phyloP scores from a whole-genome alignment of 2,888 invertebrate species.

The Agapostemon virescens region DNA sequence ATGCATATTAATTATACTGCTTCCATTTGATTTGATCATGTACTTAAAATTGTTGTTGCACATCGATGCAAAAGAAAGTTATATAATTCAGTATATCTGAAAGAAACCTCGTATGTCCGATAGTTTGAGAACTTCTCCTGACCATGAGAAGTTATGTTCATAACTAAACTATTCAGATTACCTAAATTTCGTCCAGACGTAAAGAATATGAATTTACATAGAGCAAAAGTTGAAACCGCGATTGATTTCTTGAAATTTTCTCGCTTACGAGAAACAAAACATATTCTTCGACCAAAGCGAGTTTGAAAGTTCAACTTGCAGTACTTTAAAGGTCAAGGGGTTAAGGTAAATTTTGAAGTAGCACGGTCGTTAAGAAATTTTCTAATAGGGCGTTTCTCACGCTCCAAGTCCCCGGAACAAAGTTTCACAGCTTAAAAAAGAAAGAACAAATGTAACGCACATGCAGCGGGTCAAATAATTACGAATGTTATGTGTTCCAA shows the following conservation, averaged over 20 bases:
- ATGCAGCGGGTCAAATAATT: background rate
- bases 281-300: background rate
- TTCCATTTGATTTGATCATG: no score
- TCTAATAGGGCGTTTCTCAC: background rate
- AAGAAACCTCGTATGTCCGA: no score
- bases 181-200: no score
- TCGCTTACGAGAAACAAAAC: background rate
- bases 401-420: background rate
- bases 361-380: background rate
- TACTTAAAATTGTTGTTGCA: no score
- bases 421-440: background rate
- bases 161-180: no score
- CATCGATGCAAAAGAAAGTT: no score
- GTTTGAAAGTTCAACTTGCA: background rate
- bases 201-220: background rate
- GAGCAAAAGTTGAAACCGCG: background rate
- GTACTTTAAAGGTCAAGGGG: background rate
- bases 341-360: background rate
- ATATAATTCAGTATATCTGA: no score
- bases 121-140: no score
- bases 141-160: no score
- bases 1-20: no score
- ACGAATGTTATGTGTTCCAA: background rate
- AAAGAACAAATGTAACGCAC: background rate
- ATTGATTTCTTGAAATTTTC: background rate